These are phyloP conservation scores for Apantesis nais DNA, from an alignment of 2,888 invertebrate genomes.

Conservation along the genomic window DNA sequence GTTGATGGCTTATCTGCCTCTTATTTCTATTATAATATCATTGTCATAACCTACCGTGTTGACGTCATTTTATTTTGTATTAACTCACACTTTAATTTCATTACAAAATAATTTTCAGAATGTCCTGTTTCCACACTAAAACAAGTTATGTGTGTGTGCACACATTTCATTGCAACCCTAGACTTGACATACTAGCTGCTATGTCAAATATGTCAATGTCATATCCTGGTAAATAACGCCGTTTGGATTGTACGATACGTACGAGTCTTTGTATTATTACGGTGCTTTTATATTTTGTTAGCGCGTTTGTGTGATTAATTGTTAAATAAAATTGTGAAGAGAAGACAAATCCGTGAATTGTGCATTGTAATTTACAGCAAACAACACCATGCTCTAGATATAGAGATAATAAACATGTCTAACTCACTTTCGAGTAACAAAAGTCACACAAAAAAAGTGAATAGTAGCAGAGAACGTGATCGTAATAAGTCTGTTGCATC, in stretches of 20 bases:
- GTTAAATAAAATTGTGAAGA: conserved; percentile 18
- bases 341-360: conserved; percentile 19
- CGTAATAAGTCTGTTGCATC: conserved; percentile 75
- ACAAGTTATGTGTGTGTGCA: no score
- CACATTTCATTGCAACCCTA: no score
- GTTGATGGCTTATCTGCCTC: no score
- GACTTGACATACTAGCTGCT: neutral
- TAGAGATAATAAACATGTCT: conserved; percentile 62
- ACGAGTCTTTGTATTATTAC: conserved; percentile 32
- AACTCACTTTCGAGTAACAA: conserved; percentile 68
- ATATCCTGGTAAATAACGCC: neutral
- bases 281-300: conserved; percentile 36
- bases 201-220: conserved; percentile 6
- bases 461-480: conserved; percentile 73
- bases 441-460: conserved; percentile 72
- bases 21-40: no score
- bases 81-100: no score
- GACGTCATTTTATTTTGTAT: no score
- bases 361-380: conserved; percentile 16
- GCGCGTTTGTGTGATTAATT: conserved; percentile 35
- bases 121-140: no score
- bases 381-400: conserved; percentile 39
- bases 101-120: no score
- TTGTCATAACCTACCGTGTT: no score
- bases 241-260: conserved; percentile 6